These are phyloP conservation scores for Amblyjoppa fuscipennis DNA, from an alignment of 2,888 invertebrate species.

Conservation along the genomic window DNA sequence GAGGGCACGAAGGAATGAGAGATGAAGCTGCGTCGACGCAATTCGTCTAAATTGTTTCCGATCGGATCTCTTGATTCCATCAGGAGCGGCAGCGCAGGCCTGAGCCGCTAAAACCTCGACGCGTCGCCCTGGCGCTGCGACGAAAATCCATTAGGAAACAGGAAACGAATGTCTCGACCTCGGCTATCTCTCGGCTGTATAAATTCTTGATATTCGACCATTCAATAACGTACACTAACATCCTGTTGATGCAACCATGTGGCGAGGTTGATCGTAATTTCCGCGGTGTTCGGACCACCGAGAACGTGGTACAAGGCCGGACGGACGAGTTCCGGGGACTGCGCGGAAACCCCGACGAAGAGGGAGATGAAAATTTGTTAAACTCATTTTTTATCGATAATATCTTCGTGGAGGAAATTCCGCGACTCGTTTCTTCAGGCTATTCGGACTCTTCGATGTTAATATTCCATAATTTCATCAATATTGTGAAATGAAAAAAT, in stretches of 20 bases:
- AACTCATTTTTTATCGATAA: constrained; percentile 10
- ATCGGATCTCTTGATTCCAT: constrained; percentile 71
- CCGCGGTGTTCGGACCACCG: too few species aligned
- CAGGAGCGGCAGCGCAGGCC: constrained; percentile 39
- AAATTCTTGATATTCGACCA: constrained; percentile 10
- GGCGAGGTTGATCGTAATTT: not conserved
- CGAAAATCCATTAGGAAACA: constrained; percentile 71
- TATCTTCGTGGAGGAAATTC: not conserved
- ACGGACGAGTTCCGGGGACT: not conserved
- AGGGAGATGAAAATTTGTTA: not conserved
- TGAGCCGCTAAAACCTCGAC: constrained; percentile 12
- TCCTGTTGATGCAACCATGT: not conserved
- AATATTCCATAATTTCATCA: not conserved
- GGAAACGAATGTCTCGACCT: constrained; percentile 64
- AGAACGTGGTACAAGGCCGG: not conserved
- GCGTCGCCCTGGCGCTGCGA: constrained; percentile 16
- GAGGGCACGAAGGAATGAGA: constrained; percentile 9
- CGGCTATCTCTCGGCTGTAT: constrained; percentile 36
- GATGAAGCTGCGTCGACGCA: constrained; percentile 13
- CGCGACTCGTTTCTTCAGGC: not conserved
- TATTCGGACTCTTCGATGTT: too few species aligned
- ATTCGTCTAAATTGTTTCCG: constrained; percentile 73
- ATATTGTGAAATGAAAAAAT: constrained; percentile 3
- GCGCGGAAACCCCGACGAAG: not conserved
- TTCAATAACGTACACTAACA: constrained; percentile 10